A percentile compares a stretch with the other conserved stretches of the same genome.
Conservation (phyloP, 2,797 vertebrate genomes). For the Lithobates pipiens region DNA sequence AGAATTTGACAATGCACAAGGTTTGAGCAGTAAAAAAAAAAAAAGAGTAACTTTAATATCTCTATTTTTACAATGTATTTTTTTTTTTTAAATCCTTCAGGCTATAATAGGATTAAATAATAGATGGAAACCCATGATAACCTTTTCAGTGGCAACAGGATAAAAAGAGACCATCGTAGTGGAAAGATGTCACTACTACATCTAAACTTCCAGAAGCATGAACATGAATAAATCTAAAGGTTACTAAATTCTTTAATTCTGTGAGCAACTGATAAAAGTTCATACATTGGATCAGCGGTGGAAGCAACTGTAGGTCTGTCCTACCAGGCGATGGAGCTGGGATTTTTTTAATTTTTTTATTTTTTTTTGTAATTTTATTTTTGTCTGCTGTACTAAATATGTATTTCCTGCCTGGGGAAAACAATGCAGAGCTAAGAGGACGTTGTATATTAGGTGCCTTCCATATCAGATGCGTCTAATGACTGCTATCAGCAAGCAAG, state of each 20-base stretch:
- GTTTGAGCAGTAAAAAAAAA: too few relatives aligned
- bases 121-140: not conserved
- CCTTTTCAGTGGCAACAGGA: not conserved
- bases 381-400: slow-evolving; percentile 36
- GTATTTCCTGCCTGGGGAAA: slow-evolving; percentile 32
- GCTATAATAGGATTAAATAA: not conserved
- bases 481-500: slow-evolving; percentile 19
- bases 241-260: not conserved
- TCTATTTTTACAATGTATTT: not conserved
- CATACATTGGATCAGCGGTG: not conserved
- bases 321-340: not conserved
- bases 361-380: not conserved
- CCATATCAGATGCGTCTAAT: slow-evolving; percentile 44
- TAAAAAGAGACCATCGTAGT: not conserved
- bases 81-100: not conserved
- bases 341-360: not conserved
- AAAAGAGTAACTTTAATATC: not conserved
- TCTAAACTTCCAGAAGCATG: slow-evolving; percentile 9
- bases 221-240: slow-evolving; percentile 2
- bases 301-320: not conserved
- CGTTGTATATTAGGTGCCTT: slow-evolving; percentile 6
- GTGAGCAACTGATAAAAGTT: not conserved
- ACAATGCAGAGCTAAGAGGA: slow-evolving; percentile 30
- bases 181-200: slow-evolving; percentile 9
- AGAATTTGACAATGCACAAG: too few relatives aligned